Conservation (phyloP, 2,888 invertebrate species). For the Axea sp. region DNA sequence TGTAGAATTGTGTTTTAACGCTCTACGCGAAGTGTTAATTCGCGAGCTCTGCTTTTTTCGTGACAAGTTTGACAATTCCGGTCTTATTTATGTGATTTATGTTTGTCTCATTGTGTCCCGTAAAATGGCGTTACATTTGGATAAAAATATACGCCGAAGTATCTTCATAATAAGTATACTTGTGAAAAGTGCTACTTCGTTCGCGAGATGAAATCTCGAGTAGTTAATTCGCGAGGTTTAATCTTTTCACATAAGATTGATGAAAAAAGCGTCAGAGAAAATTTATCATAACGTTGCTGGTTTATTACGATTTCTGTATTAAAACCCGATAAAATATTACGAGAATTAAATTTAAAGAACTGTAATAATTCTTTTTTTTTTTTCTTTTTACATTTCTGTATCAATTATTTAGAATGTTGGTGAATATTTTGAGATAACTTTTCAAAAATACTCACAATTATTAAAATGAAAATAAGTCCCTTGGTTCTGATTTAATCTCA, state of each 20-base stretch:
- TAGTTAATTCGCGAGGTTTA: neutral
- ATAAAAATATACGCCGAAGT: conserved; percentile 7
- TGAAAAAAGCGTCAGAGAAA: neutral
- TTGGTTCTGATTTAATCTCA: no score
- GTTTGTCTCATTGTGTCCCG: conserved; percentile 6
- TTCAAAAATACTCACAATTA: no score
- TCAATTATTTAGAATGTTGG: no score
- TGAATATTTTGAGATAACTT: no score
- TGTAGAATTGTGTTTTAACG: conserved; percentile 20
- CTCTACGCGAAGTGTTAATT: conserved; percentile 5
- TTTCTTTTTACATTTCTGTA: no score
- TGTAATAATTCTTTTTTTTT: no score
- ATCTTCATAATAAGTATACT: neutral
- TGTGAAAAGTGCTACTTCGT: conserved; percentile 1
- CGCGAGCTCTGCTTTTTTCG: conserved; percentile 2
- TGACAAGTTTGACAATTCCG: conserved; percentile 7
- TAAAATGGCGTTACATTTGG: conserved; percentile 5
- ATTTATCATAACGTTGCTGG: no score
- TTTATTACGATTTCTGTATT: no score
- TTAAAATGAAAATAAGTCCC: no score
- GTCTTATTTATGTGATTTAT: conserved; percentile 11
- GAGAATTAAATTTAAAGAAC: no score
- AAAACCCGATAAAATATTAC: no score
- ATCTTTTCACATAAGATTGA: conserved; percentile 1
- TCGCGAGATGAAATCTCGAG: conserved; percentile 2